Evolutionary conservation across 2,888 invertebrate genomes (phyloP).

Genomic region (Macrosiphum euphorbiae): DNA sequence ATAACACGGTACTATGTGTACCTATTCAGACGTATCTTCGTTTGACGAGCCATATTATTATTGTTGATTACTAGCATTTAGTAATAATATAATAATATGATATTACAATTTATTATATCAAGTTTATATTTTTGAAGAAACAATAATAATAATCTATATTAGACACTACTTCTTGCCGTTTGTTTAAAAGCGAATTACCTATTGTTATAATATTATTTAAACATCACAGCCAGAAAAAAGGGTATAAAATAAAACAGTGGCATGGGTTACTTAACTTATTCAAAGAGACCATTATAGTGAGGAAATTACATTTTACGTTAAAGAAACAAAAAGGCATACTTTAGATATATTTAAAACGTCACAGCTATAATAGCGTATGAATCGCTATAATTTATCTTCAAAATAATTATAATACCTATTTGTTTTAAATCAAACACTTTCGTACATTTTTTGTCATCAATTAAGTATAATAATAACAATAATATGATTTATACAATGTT

Average conservation of each 20-base stretch:
- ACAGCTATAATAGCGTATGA: neutral
- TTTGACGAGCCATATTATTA: neutral
- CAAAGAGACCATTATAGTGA: neutral
- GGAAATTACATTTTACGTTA: neutral
- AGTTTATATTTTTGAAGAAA: neutral
- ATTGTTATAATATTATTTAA: constrained; percentile 8
- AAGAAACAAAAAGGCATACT: neutral
- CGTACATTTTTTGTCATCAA: neutral
- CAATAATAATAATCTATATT: neutral
- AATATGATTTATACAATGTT: neutral
- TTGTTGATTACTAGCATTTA: neutral
- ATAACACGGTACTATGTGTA: neutral
- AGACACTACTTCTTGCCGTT: neutral
- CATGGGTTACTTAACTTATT: neutral
- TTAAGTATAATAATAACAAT: neutral
- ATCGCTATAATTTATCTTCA: neutral
- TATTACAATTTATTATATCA: neutral
- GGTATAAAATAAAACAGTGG: constrained; percentile 33
- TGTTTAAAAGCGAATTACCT: neutral
- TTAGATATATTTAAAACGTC: neutral
- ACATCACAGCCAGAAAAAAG: constrained; percentile 53
- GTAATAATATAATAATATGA: neutral
- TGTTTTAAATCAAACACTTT: neutral
- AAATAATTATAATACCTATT: neutral
- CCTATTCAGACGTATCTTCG: neutral